Evolutionary conservation across 2,888 invertebrate species (phyloP).

Genomic region (Phanerotoma sp.): DNA sequence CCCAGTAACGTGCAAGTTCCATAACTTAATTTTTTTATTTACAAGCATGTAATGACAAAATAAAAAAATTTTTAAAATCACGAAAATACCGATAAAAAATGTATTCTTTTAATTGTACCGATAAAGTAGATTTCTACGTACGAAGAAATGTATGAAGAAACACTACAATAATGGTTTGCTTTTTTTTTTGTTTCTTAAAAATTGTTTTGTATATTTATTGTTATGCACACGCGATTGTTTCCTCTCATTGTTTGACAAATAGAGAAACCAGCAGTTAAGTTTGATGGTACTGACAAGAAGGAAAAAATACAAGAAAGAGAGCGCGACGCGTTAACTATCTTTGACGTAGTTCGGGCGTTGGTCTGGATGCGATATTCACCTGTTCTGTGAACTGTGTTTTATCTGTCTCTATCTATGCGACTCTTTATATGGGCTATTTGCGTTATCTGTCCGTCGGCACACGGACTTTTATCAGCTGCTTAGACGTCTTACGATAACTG

Average conservation of each 20-base stretch:
- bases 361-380: conserved; percentile 49
- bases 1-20: conserved; percentile 43
- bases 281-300: conserved; percentile 6
- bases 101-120: no score
- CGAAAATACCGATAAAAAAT: not conserved
- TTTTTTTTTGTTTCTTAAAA: no score
- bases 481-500: conserved; percentile 51
- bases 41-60: no score
- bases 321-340: conserved; percentile 9
- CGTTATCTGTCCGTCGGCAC: conserved; percentile 53
- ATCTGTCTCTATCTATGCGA: conserved; percentile 55
- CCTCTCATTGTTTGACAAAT: no score
- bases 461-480: conserved; percentile 57
- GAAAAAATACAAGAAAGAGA: conserved; percentile 17
- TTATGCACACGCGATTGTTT: no score
- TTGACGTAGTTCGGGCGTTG: conserved; percentile 49
- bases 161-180: no score
- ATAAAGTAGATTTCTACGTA: no score
- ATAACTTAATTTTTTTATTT: conserved; percentile 4
- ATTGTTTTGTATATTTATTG: no score
- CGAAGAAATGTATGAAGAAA: no score
- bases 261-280: not conserved
- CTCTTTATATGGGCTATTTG: conserved; percentile 52
- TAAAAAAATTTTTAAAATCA: no score
- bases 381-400: conserved; percentile 53